phyloP scores from a whole-genome alignment of 2,113 vertebrate genomes.

The Oryctolagus cuniculus region DNA sequence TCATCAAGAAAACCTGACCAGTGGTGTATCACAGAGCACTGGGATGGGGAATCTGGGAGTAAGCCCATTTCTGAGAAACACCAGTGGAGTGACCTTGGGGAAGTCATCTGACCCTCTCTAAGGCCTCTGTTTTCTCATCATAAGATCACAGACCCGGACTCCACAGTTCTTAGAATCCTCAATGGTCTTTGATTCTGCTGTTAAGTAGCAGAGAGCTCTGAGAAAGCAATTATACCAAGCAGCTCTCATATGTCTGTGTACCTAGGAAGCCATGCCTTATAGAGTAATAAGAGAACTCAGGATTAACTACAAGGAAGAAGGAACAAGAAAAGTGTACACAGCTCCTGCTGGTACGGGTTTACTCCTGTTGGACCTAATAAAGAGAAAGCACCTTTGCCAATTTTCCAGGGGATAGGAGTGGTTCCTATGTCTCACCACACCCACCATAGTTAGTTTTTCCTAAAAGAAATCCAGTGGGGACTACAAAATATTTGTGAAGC shows the following conservation, averaged over 20 bases:
- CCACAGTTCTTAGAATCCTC: slow-evolving; percentile 38
- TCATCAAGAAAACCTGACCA: slow-evolving; percentile 50
- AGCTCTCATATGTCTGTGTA: slow-evolving; percentile 49
- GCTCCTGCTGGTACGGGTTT: slow-evolving; percentile 57
- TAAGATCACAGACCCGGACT: slow-evolving; percentile 42
- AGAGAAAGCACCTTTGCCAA: slow-evolving; percentile 76
- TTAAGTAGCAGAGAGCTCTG: slow-evolving; percentile 39
- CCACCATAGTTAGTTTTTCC: slow-evolving; percentile 81
- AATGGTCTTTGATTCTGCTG: slow-evolving; percentile 42
- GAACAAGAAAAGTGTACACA: slow-evolving; percentile 36
- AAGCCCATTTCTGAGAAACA: background rate
- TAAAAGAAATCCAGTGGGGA: slow-evolving; percentile 67
- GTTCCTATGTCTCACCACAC: slow-evolving; percentile 85
- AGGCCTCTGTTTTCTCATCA: slow-evolving; percentile 17
- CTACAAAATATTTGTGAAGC: slow-evolving; percentile 67
- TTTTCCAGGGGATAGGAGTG: slow-evolving; percentile 82
- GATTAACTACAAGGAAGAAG: slow-evolving; percentile 36
- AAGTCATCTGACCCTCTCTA: background rate
- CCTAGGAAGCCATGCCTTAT: slow-evolving; percentile 18
- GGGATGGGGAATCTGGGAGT: background rate
- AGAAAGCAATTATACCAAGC: slow-evolving; percentile 18
- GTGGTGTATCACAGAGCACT: background rate
- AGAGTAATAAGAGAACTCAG: slow-evolving; percentile 24
- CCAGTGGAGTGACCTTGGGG: background rate
- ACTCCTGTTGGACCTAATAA: slow-evolving; percentile 80